Percentiles rank a stretch among this genome's conserved stretches.
phyloP scores from a whole-genome alignment of 2,797 vertebrate species.

The Catostomus latipinnis region DNA sequence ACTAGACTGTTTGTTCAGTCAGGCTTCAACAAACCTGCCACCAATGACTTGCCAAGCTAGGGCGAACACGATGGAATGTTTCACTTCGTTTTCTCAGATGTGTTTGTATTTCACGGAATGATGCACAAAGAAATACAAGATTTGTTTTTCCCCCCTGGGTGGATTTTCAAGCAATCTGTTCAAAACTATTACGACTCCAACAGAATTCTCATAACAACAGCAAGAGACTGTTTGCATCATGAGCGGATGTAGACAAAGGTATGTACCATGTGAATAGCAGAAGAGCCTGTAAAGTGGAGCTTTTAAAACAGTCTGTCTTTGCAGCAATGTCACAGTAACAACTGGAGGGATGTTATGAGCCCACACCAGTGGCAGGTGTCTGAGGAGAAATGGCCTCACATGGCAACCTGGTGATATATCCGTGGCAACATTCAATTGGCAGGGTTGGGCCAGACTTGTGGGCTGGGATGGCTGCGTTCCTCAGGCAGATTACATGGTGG shows the following conservation, averaged over 20 bases:
- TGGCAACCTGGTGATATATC: constrained; percentile 54
- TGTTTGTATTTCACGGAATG: constrained; percentile 56
- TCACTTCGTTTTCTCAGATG: constrained; percentile 59
- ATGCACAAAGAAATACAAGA: constrained; percentile 52
- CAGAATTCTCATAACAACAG: constrained; percentile 35
- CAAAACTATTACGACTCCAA: constrained; percentile 33
- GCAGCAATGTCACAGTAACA: constrained; percentile 51
- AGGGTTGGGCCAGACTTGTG: constrained; percentile 60
- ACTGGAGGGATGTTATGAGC: constrained; percentile 51
- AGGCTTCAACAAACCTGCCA: constrained; percentile 53
- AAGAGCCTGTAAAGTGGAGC: constrained; percentile 37
- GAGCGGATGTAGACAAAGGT: constrained; percentile 29
- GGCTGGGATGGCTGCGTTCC: constrained; percentile 56
- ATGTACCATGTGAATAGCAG: constrained; percentile 43
- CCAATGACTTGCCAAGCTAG: constrained; percentile 41
- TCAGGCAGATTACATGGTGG: constrained; percentile 23
- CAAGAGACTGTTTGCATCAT: constrained; percentile 34
- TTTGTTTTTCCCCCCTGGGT: constrained; percentile 31
- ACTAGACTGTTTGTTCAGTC: constrained; percentile 57
- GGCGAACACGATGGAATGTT: constrained; percentile 56
- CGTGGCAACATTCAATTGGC: constrained; percentile 64
- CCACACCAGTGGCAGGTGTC: constrained; percentile 60
- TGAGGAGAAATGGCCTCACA: constrained; percentile 58
- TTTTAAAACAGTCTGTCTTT: constrained; percentile 47
- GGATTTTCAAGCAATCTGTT: constrained; percentile 51